A percentile compares a stretch with the other conserved stretches of the same genome.
These are phyloP conservation scores for Palaemon carinicauda DNA, from an alignment of 1,140 invertebrate genomes.

Conservation along the genomic window DNA sequence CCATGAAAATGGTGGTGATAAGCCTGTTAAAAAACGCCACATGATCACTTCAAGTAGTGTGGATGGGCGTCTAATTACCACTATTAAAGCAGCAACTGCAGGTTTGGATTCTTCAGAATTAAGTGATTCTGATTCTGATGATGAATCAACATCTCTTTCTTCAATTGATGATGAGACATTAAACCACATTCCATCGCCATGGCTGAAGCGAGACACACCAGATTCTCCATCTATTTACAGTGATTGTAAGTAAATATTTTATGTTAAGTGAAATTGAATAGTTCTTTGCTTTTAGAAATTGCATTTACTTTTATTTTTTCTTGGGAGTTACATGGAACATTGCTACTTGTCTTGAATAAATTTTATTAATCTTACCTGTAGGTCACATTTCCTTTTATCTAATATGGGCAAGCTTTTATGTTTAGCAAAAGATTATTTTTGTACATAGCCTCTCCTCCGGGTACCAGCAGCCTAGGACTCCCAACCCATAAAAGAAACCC, in stretches of 20 bases:
- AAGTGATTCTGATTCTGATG: conserved; percentile 49
- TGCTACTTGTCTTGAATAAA: too few relatives aligned
- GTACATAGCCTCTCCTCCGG: too few relatives aligned
- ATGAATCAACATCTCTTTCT: conserved; percentile 47
- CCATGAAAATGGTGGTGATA: conserved; percentile 39
- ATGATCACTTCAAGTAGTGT: conserved; percentile 56
- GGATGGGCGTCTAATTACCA: conserved; percentile 55
- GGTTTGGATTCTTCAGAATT: conserved; percentile 33
- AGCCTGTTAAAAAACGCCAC: conserved; percentile 49
- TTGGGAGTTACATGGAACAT: too few relatives aligned
- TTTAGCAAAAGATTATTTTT: too few relatives aligned
- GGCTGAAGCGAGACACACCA: conserved; percentile 46
- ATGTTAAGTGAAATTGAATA: too few relatives aligned
- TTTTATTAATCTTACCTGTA: too few relatives aligned
- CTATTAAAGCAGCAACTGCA: conserved; percentile 50
- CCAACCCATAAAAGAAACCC: too few relatives aligned
- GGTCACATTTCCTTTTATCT: too few relatives aligned
- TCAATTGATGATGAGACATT: conserved; percentile 40
- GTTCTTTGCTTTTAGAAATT: too few relatives aligned
- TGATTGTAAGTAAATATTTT: conserved; percentile 40
- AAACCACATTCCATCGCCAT: conserved; percentile 43
- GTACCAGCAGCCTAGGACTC: too few relatives aligned
- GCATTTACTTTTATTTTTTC: too few relatives aligned
- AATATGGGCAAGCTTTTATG: too few relatives aligned
- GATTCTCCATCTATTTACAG: conserved; percentile 36